These are phyloP conservation scores for Mellivora capensis DNA, from an alignment of 2,113 vertebrate genomes.

Conservation along the genomic window DNA sequence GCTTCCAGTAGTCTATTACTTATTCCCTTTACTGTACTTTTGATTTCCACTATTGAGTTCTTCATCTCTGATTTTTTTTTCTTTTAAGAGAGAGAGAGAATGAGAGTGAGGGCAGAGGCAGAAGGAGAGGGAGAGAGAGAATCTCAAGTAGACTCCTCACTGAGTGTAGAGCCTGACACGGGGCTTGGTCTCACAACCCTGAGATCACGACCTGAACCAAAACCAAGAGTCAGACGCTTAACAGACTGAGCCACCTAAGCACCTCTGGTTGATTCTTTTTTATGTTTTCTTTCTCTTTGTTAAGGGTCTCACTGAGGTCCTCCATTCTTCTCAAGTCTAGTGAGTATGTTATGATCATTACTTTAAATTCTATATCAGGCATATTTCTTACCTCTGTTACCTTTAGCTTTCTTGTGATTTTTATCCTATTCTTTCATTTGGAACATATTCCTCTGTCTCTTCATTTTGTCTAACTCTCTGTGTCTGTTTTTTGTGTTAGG, in stretches of 20 bases:
- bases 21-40: background rate
- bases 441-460: background rate
- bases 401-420: background rate
- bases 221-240: too few relatives aligned
- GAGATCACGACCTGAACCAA: too few relatives aligned
- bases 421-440: background rate
- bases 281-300: background rate
- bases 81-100: background rate
- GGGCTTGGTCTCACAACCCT: too few relatives aligned
- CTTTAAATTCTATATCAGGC: background rate
- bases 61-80: background rate
- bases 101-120: background rate
- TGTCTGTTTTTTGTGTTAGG: background rate
- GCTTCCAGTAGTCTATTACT: background rate
- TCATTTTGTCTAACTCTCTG: background rate
- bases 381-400: background rate
- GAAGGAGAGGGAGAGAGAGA: background rate
- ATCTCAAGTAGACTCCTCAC: too few relatives aligned
- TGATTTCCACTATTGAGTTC: background rate
- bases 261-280: background rate
- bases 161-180: too few relatives aligned
- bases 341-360: background rate
- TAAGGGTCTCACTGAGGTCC: background rate
- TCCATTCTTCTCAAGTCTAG: background rate
- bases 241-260: too few relatives aligned